Percentiles rank a stretch among this genome's conserved stretches.
These are phyloP conservation scores for Oryzias dopingdopingensis DNA, from an alignment of 2,797 vertebrate genomes.

Conservation along the genomic window DNA sequence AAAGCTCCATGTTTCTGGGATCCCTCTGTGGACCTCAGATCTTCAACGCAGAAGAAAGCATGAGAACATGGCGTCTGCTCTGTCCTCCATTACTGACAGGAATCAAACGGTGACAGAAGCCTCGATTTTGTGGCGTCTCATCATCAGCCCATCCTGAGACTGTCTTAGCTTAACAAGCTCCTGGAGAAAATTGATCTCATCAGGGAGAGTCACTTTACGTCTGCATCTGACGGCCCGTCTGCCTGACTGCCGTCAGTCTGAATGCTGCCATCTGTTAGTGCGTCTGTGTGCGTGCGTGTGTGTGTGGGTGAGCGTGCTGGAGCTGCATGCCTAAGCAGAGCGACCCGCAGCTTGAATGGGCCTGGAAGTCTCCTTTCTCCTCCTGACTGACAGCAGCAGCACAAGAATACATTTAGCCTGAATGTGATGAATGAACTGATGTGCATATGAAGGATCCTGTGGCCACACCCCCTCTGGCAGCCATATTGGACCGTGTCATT, in stretches of 20 bases:
- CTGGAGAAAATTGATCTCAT: slow-evolving; percentile 20
- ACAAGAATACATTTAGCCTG: slow-evolving; percentile 40
- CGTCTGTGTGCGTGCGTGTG: slow-evolving; percentile 40
- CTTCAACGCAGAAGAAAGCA: no score
- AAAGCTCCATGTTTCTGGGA: no score
- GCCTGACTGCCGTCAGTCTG: slow-evolving; percentile 43
- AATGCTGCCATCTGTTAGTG: slow-evolving; percentile 50
- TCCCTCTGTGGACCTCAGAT: no score
- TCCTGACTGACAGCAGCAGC: slow-evolving; percentile 42
- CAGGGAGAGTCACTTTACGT: slow-evolving; percentile 13
- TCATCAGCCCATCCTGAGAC: no score
- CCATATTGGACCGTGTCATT: slow-evolving; percentile 41
- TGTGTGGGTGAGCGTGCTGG: slow-evolving; percentile 25
- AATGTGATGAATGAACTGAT: slow-evolving; percentile 34
- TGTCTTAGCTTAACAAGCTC: no score
- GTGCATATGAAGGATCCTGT: slow-evolving; percentile 32
- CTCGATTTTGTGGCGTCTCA: no score
- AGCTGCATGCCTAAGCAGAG: slow-evolving; percentile 52
- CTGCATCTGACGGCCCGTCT: slow-evolving; percentile 33
- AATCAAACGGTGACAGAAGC: no score
- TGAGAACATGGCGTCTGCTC: no score
- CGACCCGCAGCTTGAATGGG: slow-evolving; percentile 34
- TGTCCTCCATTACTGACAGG: no score
- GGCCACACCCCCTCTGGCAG: slow-evolving; percentile 40
- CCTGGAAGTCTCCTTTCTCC: slow-evolving; percentile 41